Evolutionary conservation across 2,888 invertebrate genomes (phyloP).

Genomic region (Pristionchus entomophagus): DNA sequence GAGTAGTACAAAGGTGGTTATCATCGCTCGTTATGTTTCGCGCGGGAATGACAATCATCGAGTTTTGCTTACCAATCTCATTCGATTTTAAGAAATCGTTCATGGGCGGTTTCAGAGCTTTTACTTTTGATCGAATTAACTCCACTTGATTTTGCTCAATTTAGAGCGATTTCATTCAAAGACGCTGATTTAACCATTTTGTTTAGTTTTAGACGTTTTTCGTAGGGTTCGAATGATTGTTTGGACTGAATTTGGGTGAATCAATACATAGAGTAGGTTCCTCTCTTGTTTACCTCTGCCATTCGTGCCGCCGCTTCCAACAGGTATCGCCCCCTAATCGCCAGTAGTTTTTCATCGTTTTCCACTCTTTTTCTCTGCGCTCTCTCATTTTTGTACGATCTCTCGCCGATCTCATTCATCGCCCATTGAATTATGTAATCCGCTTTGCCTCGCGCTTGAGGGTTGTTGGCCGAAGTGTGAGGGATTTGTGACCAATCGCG

Average conservation of each 20-base stretch:
- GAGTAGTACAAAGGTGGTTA: background rate
- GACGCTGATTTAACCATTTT: background rate
- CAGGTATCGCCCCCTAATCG: slow-evolving; percentile 8
- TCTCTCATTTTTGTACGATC: background rate
- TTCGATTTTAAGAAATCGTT: background rate
- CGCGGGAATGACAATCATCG: background rate
- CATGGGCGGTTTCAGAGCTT: background rate
- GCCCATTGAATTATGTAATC: background rate
- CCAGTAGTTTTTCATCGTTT: background rate
- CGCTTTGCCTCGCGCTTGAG: background rate
- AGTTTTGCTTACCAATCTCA: background rate
- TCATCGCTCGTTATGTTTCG: background rate
- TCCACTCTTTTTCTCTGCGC: background rate
- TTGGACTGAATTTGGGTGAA: background rate
- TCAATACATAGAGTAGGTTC: too few relatives aligned
- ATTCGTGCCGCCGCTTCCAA: background rate
- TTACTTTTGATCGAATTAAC: too few relatives aligned
- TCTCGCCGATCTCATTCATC: background rate
- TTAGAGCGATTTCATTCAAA: background rate
- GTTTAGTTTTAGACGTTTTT: too few relatives aligned
- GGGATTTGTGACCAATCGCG: background rate
- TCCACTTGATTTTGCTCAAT: too few relatives aligned
- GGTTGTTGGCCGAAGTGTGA: too few relatives aligned
- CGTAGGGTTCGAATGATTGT: background rate
- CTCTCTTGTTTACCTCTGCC: background rate